A percentile compares a stretch with the other conserved stretches of the same genome.
phyloP scores from a whole-genome alignment of 2,888 invertebrate species.

The Diadromus collaris region DNA sequence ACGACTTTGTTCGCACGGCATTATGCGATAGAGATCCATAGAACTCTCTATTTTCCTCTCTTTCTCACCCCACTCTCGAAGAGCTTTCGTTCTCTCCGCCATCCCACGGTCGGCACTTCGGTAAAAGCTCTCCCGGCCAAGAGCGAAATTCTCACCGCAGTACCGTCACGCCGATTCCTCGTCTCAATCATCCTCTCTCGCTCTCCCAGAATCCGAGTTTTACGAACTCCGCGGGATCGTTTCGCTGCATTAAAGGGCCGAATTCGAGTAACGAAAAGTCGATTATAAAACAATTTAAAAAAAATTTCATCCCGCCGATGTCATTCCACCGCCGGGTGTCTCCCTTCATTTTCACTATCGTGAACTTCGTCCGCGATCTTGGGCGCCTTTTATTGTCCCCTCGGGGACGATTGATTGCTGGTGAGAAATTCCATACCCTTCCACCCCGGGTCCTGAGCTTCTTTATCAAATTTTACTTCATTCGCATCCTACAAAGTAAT shows the following conservation, averaged over 20 bases:
- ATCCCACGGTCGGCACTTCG: conserved; percentile 4
- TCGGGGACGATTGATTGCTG: conserved; percentile 51
- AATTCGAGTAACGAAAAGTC: conserved; percentile 46
- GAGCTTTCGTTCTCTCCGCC: conserved; percentile 1
- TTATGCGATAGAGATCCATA: conserved; percentile 16
- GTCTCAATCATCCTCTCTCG: conserved; percentile 26
- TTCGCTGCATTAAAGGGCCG: conserved; percentile 28
- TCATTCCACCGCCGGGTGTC: conserved; percentile 5
- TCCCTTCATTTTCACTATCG: conserved; percentile 35
- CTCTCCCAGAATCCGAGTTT: conserved; percentile 30
- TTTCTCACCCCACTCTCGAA: no score
- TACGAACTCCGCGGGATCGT: not conserved
- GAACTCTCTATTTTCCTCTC: conserved; percentile 8
- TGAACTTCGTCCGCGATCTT: conserved; percentile 35
- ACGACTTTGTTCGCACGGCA: conserved; percentile 7
- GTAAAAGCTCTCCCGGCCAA: not conserved
- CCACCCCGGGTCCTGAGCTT: conserved; percentile 9
- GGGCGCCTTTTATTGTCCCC: conserved; percentile 44
- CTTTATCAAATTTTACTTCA: conserved; percentile 45
- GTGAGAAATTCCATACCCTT: conserved; percentile 25
- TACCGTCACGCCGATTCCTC: conserved; percentile 7
- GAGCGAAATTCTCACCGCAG: conserved; percentile 15
- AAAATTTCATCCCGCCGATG: conserved; percentile 20
- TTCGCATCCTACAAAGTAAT: conserved; percentile 50
- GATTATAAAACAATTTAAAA: conserved; percentile 60